A percentile compares a stretch with the other conserved stretches of the same genome.
These are phyloP conservation scores for Saturnia pavonia DNA, from an alignment of 2,888 invertebrate species.

Conservation along the genomic window DNA sequence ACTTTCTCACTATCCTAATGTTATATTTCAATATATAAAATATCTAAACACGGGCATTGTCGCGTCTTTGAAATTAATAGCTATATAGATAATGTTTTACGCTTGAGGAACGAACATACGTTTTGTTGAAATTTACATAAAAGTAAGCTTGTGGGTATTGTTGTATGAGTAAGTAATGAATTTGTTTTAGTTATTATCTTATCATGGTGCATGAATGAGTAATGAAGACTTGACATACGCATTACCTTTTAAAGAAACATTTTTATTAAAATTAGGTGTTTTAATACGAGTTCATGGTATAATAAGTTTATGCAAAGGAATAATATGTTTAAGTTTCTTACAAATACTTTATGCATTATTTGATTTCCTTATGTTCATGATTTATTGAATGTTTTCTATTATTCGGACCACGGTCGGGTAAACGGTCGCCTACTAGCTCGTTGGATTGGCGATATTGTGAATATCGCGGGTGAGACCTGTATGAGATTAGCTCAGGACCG, in stretches of 20 bases:
- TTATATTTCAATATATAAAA: constrained; percentile 39
- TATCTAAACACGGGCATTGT: constrained; percentile 36
- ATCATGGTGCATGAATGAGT: constrained; percentile 43
- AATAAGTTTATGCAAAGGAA: neutral
- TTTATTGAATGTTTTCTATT: too few species aligned
- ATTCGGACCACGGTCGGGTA: too few species aligned
- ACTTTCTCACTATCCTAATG: constrained; percentile 61
- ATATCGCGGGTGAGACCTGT: too few species aligned
- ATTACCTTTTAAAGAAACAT: constrained; percentile 17
- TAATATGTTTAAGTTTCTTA: neutral
- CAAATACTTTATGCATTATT: neutral
- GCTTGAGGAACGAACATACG: constrained; percentile 42
- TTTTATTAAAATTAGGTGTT: constrained; percentile 5
- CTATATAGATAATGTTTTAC: constrained; percentile 50
- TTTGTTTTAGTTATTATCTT: constrained; percentile 50
- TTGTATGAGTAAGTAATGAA: constrained; percentile 42
- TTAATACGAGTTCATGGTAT: neutral
- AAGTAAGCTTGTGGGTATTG: constrained; percentile 36
- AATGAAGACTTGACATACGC: constrained; percentile 26
- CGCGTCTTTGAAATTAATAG: constrained; percentile 56
- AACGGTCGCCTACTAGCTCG: too few species aligned
- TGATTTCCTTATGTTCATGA: neutral
- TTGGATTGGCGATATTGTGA: too few species aligned
- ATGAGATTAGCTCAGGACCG: too few species aligned
- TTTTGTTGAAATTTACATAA: constrained; percentile 56